Conservation (phyloP, 64 coral and sea anemone genomes). For the Montipora efflorescens region DNA sequence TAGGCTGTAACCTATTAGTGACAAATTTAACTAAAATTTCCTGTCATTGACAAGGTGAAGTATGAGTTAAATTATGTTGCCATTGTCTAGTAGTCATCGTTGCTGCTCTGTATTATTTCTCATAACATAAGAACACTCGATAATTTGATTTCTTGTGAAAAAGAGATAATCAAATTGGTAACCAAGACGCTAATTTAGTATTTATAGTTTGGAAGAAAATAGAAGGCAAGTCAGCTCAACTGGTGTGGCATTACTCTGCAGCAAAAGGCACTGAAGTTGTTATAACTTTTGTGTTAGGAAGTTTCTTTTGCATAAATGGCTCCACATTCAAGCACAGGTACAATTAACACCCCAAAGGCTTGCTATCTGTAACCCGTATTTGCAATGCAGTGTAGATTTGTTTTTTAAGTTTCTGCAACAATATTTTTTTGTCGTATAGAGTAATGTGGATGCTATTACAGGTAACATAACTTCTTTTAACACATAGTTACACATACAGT, state of each 20-base stretch:
- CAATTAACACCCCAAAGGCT: too few relatives aligned
- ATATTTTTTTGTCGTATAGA: not conserved
- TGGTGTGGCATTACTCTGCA: not conserved
- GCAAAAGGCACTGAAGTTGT: not conserved
- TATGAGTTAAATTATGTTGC: not conserved
- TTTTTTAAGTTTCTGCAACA: not conserved
- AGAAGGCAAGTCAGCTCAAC: not conserved
- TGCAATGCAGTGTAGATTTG: not conserved
- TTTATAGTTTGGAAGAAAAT: slow-evolving; percentile 9
- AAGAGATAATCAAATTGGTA: not conserved
- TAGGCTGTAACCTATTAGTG: not conserved
- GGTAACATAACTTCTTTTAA: too few relatives aligned
- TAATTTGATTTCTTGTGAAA: not conserved
- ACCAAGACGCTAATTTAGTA: not conserved
- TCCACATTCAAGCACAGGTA: not conserved
- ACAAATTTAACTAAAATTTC: not conserved
- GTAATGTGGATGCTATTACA: not conserved
- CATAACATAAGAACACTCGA: not conserved
- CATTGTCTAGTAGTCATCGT: not conserved
- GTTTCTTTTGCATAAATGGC: not conserved
- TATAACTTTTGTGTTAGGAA: too few relatives aligned
- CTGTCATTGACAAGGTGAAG: not conserved
- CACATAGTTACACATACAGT: too few relatives aligned
- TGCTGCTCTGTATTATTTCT: not conserved
- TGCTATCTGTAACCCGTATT: not conserved